Evolutionary conservation across 92 coral and sea anemone genomes (phyloP).

Genomic region (Porites divaricata): DNA sequence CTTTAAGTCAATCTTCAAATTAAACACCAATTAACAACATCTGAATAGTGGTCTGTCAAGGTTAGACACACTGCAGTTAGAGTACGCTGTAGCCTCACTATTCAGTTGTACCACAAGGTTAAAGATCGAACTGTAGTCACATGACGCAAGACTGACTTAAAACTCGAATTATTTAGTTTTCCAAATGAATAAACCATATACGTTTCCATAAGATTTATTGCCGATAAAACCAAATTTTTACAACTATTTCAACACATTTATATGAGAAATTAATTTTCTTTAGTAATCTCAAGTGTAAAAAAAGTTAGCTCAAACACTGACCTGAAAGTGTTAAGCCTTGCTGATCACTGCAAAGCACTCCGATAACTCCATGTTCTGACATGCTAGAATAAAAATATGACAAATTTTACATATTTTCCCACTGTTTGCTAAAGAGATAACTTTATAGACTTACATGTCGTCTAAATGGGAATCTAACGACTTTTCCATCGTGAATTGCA

Average conservation of each 20-base stretch:
- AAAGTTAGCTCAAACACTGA: constrained; percentile 9
- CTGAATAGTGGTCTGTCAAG: no score
- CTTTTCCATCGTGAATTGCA: constrained; percentile 72
- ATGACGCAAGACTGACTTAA: background rate
- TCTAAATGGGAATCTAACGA: constrained; percentile 78
- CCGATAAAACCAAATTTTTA: background rate
- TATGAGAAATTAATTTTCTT: no score
- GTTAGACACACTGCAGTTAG: no score
- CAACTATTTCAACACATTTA: no score
- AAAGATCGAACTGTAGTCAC: background rate
- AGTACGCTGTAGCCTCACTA: no score
- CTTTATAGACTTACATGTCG: constrained; percentile 68
- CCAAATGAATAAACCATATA: background rate
- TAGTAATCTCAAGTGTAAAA: no score
- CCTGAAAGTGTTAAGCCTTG: constrained; percentile 91
- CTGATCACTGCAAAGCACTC: constrained; percentile 89
- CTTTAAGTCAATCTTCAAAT: no score
- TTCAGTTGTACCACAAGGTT: no score
- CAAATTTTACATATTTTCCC: background rate
- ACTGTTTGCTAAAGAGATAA: background rate
- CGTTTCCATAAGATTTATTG: background rate
- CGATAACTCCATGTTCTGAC: constrained; percentile 95
- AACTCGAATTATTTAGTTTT: background rate
- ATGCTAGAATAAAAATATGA: constrained; percentile 45
- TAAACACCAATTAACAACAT: no score